Conservation (phyloP, 2,888 invertebrate genomes). For the Frankliniella intonsa region DNA sequence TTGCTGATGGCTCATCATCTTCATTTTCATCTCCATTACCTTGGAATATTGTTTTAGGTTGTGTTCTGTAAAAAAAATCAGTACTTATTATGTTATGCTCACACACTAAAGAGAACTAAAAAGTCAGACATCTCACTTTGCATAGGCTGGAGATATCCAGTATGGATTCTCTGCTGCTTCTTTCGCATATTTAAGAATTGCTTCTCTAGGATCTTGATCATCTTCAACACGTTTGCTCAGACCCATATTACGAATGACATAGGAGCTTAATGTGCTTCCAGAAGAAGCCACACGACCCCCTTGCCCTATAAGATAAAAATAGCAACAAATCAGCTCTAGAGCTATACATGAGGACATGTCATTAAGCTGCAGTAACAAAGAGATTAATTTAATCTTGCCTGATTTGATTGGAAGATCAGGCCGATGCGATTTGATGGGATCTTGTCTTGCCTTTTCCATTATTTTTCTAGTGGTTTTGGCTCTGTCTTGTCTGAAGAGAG, state of each 20-base stretch:
- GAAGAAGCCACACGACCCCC: slow-evolving; percentile 93
- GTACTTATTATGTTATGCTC: neutral
- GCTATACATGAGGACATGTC: no score
- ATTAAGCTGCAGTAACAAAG: neutral
- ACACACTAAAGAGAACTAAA: neutral
- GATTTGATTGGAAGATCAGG: slow-evolving; percentile 86
- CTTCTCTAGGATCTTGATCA: slow-evolving; percentile 88
- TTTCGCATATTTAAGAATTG: slow-evolving; percentile 89
- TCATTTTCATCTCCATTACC: slow-evolving; percentile 46
- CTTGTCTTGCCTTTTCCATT: slow-evolving; percentile 84
- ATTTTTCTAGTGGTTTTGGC: slow-evolving; percentile 83
- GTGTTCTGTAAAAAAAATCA: slow-evolving; percentile 54
- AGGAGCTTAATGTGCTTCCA: slow-evolving; percentile 92
- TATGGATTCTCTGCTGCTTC: slow-evolving; percentile 94
- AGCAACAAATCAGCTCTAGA: no score
- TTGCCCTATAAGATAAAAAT: slow-evolving; percentile 43
- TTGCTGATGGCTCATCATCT: slow-evolving; percentile 48
- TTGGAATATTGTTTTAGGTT: slow-evolving; percentile 78
- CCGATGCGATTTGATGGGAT: slow-evolving; percentile 74
- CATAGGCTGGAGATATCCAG: slow-evolving; percentile 91
- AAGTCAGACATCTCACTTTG: slow-evolving; percentile 45
- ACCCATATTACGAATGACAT: slow-evolving; percentile 92
- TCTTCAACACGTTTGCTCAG: slow-evolving; percentile 87
- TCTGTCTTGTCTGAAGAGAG: slow-evolving; percentile 88
- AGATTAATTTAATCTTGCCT: slow-evolving; percentile 46